Percentiles rank a stretch among this genome's conserved stretches.
Conservation (phyloP, 2,113 vertebrate genomes). For the Morphnarchus princeps region DNA sequence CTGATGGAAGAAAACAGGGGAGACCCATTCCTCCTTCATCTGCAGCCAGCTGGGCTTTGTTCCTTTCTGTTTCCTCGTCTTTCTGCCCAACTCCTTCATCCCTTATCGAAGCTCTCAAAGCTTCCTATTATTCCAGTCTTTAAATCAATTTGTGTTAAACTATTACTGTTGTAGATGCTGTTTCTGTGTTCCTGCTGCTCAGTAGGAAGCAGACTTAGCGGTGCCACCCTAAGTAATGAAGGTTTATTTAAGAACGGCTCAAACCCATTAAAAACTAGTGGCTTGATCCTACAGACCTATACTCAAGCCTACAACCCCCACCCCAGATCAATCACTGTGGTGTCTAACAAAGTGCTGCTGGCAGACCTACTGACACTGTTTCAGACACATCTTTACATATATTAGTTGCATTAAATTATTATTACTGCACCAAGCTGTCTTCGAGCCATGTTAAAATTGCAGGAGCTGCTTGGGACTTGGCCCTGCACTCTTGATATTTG, state of each 20-base stretch:
- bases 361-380: neutral
- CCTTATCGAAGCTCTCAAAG: neutral
- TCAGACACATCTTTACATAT: neutral
- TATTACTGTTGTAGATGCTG: neutral
- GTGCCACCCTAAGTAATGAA: conserved; percentile 17
- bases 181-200: conserved; percentile 15
- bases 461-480: neutral
- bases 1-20: neutral
- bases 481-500: neutral
- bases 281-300: neutral
- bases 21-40: neutral
- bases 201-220: neutral
- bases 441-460: neutral
- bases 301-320: neutral
- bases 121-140: neutral
- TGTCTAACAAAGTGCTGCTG: neutral
- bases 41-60: neutral
- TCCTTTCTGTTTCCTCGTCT: neutral
- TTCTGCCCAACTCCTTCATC: neutral
- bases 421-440: neutral
- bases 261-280: conserved; percentile 2
- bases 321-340: neutral
- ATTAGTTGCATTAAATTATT: neutral
- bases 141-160: conserved; percentile 48
- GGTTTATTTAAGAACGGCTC: neutral